phyloP scores from a whole-genome alignment of 2,797 vertebrate genomes.

The Smutsia temminckii region DNA sequence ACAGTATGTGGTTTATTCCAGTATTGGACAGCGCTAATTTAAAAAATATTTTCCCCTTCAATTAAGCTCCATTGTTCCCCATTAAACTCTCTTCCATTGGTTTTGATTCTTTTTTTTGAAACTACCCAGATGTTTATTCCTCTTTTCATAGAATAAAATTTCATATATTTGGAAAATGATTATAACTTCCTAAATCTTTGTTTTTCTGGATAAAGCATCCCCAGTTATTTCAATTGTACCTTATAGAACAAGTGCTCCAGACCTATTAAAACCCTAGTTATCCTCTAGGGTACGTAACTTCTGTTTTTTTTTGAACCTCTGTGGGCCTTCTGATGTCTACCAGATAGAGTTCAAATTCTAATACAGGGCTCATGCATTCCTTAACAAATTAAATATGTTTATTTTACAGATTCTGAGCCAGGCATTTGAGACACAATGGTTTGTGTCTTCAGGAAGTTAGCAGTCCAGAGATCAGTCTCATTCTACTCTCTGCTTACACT shows the following conservation, averaged over 20 bases:
- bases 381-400: conserved; percentile 24
- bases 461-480: background rate
- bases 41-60: background rate
- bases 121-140: background rate
- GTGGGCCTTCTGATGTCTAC: background rate
- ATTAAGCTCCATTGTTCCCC: background rate
- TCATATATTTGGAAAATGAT: background rate
- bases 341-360: background rate
- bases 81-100: background rate
- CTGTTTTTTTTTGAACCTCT: background rate
- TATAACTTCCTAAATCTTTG: background rate
- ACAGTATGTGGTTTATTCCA: rapidly evolving
- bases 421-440: background rate
- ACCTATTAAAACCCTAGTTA: background rate
- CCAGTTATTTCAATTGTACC: background rate
- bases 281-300: background rate
- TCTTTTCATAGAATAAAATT: background rate
- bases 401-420: background rate
- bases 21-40: background rate
- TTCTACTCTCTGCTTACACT: background rate
- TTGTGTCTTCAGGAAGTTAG: background rate
- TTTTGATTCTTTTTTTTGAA: conserved; percentile 6
- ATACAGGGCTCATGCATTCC: background rate
- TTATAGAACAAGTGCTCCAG: background rate
- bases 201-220: background rate